Conservation (phyloP, 2,113 vertebrate genomes). For the Dipodomys stephensi region DNA sequence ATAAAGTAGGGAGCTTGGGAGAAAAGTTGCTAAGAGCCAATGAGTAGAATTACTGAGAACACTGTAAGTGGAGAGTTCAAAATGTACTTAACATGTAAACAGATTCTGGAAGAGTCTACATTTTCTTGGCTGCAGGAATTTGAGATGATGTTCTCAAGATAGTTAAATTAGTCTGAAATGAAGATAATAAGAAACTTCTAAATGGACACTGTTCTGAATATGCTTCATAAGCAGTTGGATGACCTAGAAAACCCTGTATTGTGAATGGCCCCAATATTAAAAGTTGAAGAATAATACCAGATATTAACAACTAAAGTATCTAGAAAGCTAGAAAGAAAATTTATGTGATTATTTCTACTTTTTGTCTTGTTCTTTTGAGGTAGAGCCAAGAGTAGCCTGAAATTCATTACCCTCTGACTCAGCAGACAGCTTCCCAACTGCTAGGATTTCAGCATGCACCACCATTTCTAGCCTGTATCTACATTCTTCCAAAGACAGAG, state of each 20-base stretch:
- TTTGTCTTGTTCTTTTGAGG: not conserved
- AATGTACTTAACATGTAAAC: constrained; percentile 8
- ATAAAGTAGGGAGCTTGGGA: not conserved
- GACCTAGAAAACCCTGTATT: constrained; percentile 7
- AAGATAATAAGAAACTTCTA: not conserved
- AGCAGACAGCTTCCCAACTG: not conserved
- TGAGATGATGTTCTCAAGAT: constrained; percentile 34
- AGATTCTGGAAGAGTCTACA: not conserved
- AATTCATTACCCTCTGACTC: not conserved
- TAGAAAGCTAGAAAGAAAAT: constrained; percentile 38
- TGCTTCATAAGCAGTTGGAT: not conserved
- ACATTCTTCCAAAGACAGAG: not conserved
- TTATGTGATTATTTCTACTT: constrained; percentile 19
- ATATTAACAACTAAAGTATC: constrained; percentile 15
- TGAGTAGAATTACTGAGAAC: constrained; percentile 28
- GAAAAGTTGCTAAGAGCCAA: constrained; percentile 37
- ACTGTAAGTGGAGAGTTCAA: not conserved
- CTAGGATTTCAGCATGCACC: not conserved
- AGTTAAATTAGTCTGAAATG: constrained; percentile 28
- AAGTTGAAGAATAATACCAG: constrained; percentile 8
- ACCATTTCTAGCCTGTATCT: not conserved
- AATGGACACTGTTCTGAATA: not conserved
- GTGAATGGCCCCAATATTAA: constrained; percentile 45
- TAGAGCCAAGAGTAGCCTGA: not conserved
- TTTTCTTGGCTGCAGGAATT: constrained; percentile 34